Evolutionary conservation across 2,888 invertebrate genomes (phyloP).

Genomic region (Apotomis capreana): DNA sequence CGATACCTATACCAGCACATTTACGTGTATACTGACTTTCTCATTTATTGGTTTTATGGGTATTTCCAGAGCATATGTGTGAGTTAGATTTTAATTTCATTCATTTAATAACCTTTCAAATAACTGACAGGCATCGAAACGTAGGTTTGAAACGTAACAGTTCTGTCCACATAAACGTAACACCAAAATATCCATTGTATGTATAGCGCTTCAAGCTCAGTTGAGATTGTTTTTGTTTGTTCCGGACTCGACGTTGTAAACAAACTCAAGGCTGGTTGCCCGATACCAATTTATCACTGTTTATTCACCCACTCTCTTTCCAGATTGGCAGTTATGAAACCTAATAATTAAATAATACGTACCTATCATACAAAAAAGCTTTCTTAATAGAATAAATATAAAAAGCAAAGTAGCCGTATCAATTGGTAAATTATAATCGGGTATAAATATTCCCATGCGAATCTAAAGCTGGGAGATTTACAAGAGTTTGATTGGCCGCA

Average conservation of each 20-base stretch:
- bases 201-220: conserved; percentile 44
- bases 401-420: conserved; percentile 28
- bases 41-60: too few relatives aligned
- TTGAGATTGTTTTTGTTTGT: conserved; percentile 47
- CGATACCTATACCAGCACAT: too few relatives aligned
- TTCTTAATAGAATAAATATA: not conserved
- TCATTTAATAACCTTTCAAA: too few relatives aligned
- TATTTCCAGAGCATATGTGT: too few relatives aligned
- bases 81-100: too few relatives aligned
- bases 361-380: not conserved
- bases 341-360: not conserved
- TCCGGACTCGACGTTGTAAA: conserved; percentile 45
- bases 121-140: too few relatives aligned
- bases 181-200: conserved; percentile 4
- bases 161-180: not conserved
- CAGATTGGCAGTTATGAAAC: not conserved
- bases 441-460: conserved; percentile 21
- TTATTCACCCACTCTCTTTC: conserved; percentile 20
- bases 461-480: conserved; percentile 34
- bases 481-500: conserved; percentile 38
- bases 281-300: conserved; percentile 48
- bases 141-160: too few relatives aligned
- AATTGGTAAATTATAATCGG: conserved; percentile 22
- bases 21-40: too few relatives aligned
- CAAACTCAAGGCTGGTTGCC: conserved; percentile 44